Evolutionary conservation across 2,888 invertebrate genomes (phyloP).

Genomic region (Achlya flavicornis): DNA sequence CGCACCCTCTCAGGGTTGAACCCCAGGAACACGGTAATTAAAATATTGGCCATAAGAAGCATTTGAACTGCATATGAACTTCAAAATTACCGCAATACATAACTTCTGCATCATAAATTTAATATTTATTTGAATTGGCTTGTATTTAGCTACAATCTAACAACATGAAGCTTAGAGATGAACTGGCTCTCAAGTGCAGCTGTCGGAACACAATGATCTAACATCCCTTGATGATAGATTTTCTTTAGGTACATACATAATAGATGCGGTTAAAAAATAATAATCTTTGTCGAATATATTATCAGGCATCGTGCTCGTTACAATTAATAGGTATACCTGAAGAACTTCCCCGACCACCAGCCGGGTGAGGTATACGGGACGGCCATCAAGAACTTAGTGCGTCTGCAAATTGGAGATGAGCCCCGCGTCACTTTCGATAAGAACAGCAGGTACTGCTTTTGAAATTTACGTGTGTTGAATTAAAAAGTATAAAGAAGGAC

Average conservation of each 20-base stretch:
- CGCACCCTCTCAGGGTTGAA: conserved; percentile 88
- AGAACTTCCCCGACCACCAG: conserved; percentile 84
- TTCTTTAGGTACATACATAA: too few relatives aligned
- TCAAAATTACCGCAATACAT: too few relatives aligned
- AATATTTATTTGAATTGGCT: too few relatives aligned
- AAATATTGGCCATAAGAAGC: not conserved
- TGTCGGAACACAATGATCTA: too few relatives aligned
- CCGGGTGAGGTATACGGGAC: conserved; percentile 88
- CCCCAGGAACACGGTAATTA: conserved; percentile 87
- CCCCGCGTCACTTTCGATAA: conserved; percentile 79
- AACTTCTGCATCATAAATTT: too few relatives aligned
- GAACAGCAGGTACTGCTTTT: conserved; percentile 69
- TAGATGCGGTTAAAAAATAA: not conserved
- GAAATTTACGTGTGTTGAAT: too few relatives aligned
- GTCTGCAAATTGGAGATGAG: conserved; percentile 75
- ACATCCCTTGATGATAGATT: too few relatives aligned
- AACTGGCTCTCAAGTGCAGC: too few relatives aligned
- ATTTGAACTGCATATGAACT: too few relatives aligned
- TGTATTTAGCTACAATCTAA: too few relatives aligned
- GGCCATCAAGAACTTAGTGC: conserved; percentile 85
- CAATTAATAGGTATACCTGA: conserved; percentile 58
- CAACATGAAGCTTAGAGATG: too few relatives aligned
- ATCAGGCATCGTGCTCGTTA: conserved; percentile 1
- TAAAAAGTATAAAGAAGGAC: too few relatives aligned
- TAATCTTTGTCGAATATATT: not conserved